Evolutionary conservation across 64 coral and sea anemone species (phyloP).

Genomic region (Cladopsammia gracilis): DNA sequence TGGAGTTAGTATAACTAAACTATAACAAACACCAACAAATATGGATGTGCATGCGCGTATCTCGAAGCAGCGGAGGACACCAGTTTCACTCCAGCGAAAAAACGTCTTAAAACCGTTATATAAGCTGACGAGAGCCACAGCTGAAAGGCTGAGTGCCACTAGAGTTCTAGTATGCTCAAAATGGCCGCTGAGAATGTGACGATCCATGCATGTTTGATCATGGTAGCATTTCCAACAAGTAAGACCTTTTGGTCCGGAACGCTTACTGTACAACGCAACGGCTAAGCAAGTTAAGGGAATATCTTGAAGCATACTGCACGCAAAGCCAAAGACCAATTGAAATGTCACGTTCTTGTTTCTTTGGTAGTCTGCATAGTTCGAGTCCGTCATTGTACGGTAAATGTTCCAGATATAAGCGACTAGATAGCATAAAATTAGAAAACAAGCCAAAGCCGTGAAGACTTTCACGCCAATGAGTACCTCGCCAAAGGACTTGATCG

Average conservation of each 20-base stretch:
- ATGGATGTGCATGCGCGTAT: conserved; percentile 89
- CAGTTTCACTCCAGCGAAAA: conserved; percentile 86
- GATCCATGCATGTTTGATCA: conserved; percentile 66
- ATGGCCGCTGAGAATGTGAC: conserved; percentile 55
- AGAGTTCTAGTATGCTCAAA: conserved; percentile 60
- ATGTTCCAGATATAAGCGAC: conserved; percentile 74
- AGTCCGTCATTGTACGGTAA: conserved; percentile 21
- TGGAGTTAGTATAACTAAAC: conserved; percentile 76
- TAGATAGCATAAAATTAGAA: conserved; percentile 58
- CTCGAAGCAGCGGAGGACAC: conserved; percentile 80
- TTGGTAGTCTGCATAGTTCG: conserved; percentile 65
- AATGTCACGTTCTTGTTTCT: conserved; percentile 58
- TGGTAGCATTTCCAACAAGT: conserved; percentile 80
- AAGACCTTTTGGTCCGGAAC: conserved; percentile 68
- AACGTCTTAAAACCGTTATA: conserved; percentile 85
- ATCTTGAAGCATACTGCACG: conserved; percentile 85
- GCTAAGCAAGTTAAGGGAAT: conserved; percentile 79
- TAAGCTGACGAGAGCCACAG: conserved; percentile 60
- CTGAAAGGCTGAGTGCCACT: conserved; percentile 49
- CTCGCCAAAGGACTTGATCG: conserved; percentile 70
- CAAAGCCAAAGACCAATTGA: conserved; percentile 80
- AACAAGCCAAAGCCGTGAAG: conserved; percentile 58
- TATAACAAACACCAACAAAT: conserved; percentile 83
- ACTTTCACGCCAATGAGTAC: conserved; percentile 54
- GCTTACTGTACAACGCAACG: conserved; percentile 66